Conservation (phyloP, 2,113 vertebrate genomes). For the Prietella phreatophila region DNA sequence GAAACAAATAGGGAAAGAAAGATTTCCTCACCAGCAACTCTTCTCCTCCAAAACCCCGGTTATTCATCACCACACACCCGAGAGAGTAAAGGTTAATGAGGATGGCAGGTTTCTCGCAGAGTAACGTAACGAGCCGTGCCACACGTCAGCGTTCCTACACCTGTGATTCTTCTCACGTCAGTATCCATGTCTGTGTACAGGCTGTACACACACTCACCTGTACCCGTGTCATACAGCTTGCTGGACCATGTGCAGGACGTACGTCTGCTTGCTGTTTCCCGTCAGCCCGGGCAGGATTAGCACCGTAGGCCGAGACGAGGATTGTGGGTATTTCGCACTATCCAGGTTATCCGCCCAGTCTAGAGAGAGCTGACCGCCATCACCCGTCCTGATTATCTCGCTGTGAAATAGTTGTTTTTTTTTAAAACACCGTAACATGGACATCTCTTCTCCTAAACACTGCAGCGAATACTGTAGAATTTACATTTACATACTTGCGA, state of each 20-base stretch:
- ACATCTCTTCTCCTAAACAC: neutral
- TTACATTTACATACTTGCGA: constrained; percentile 69
- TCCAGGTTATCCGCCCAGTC: constrained; percentile 74
- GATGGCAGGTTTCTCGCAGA: neutral
- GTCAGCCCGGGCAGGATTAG: constrained; percentile 81
- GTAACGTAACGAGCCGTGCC: neutral
- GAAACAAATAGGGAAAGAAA: neutral
- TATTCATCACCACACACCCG: constrained; percentile 82
- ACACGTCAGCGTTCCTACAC: neutral
- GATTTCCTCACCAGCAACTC: constrained; percentile 74
- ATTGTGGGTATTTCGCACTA: constrained; percentile 60
- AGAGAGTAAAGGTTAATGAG: constrained; percentile 7
- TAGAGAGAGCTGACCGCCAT: constrained; percentile 82
- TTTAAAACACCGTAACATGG: neutral
- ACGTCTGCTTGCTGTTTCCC: constrained; percentile 76
- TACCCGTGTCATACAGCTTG: constrained; percentile 73
- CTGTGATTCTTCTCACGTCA: neutral
- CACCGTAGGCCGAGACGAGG: constrained; percentile 71
- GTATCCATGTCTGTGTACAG: neutral
- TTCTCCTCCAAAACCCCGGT: constrained; percentile 77
- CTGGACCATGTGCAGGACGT: constrained; percentile 70
- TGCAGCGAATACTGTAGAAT: neutral
- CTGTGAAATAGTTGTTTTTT: constrained; percentile 50
- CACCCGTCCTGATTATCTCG: constrained; percentile 73
- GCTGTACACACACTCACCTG: constrained; percentile 64